Base-by-base conservation (phyloP, 2,797 vertebrate genomes). In the Tragopan temminckii region DNA sequence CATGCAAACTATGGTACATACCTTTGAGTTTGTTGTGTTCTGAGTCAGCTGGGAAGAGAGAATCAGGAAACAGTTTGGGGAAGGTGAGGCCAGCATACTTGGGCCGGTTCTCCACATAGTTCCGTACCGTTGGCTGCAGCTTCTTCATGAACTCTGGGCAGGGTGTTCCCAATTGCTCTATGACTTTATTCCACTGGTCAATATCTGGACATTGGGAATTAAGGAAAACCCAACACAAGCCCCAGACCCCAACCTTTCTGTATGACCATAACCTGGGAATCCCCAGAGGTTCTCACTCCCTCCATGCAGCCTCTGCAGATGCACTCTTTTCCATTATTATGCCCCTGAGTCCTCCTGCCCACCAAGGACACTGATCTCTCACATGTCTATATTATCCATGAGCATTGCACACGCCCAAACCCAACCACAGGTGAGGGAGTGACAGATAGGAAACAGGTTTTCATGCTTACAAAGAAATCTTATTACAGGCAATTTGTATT, bases 1-100 rank as follows among this genome's bases (percentile, higher is more conserved):
- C 52, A 53, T 7, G 29, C 16, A 9, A 31, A 53, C 27, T 53
- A 31, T 18, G 16, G 29, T 53, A 59, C 98, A 91, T 97, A 99
- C 99, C 99, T 99, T 99, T 99, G 96, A 99, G 99, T 98, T 99
- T 99, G 98, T 99, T 99, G 99, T 99, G 99, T 98, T 99, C 99
- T 0, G 99, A 99, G 97, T 99, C 99, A 7, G 99, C 99, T 50
- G 99, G 99, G 97, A 99, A 99, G 90, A 99, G 99, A 95, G 99
- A 99, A 96, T 99, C 99, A 13, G 99, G 99, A 92, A 99, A 99
- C 77, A 99, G 99, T 94, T 99, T 99, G 80, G 99, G 99, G 82
- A 99, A 99, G 25, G 99, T 99, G 97, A 99, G 99, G 64, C 99
- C 99, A 2, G 99, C 98, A 0, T 99, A 99, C 96, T 99, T 99